These are phyloP conservation scores for Byasa hedistus DNA, from an alignment of 2,888 invertebrate species.

Conservation along the genomic window DNA sequence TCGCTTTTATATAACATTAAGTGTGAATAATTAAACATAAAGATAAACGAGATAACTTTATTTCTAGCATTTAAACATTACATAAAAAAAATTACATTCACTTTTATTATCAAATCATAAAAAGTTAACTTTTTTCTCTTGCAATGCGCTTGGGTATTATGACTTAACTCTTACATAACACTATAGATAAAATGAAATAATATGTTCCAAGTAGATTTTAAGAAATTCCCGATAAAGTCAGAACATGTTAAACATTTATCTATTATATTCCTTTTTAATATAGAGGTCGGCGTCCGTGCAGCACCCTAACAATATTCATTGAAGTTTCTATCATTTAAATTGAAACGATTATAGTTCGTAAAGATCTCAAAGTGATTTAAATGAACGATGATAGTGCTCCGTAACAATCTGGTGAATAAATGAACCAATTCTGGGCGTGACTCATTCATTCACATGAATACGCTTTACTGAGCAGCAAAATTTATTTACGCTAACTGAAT, in stretches of 20 bases:
- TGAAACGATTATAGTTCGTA: constrained; percentile 30
- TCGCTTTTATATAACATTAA: no score
- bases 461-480: constrained; percentile 58
- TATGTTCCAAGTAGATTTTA: background rate
- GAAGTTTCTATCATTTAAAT: constrained; percentile 30
- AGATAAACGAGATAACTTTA: background rate
- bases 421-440: constrained; percentile 67
- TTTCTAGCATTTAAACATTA: background rate
- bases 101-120: constrained; percentile 9
- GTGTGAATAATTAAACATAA: no score
- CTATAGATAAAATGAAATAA: background rate
- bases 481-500: constrained; percentile 56
- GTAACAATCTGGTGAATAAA: constrained; percentile 57
- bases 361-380: constrained; percentile 34
- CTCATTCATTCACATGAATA: constrained; percentile 73
- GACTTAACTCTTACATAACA: constrained; percentile 3
- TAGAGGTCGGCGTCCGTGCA: constrained; percentile 19
- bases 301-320: constrained; percentile 29
- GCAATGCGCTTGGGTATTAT: background rate
- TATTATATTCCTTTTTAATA: constrained; percentile 4
- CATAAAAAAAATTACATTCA: constrained; percentile 14
- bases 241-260: constrained; percentile 6
- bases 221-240: background rate
- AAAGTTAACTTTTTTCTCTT: background rate
- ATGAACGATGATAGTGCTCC: constrained; percentile 41